Base-by-base conservation (phyloP, 2,113 vertebrate genomes). In the Sphyrna mokarran region DNA sequence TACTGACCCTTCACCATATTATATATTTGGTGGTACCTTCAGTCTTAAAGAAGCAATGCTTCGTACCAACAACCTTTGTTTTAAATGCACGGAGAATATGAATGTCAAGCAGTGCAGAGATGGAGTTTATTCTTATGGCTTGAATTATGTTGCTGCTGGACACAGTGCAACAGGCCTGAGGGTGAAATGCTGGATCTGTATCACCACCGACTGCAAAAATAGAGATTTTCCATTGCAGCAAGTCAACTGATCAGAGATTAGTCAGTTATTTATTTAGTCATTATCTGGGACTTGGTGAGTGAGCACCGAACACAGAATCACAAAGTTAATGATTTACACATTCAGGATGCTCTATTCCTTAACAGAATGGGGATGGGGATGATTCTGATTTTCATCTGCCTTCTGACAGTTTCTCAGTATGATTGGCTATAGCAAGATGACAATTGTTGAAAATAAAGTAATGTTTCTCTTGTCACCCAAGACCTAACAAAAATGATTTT, bases 181-280 rank as follows among this genome's bases (percentile, higher is more conserved):
- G 87, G 48, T 5, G 43, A 14, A 76, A 33, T 6, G 10, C 6
- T 78, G 11, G 78, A 22, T 86, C 29, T 61, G 58, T 91, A 4
- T 91, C 40, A 4, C 61, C 87, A 91, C 54, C 22, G 14, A 33
- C 20, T 58, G 87, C 26, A 91, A 91, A 86, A 86, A 91, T 58
- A 91, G 58, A 61, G 87, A 91, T 63, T 91, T 91, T 91, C 87
- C 87, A 91, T 29, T 91, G 54, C n/a, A 61, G 14, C 26, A 61
- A 29, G 58, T 58, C 87, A 91, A 63, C 23, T 6, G 48, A 3
- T 91, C 83, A 48, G 40, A 86, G 54, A 91, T 91, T n/a, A 61
- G 87, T 91, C 58, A 91, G 87, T 58, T 63, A 91, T 91, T 91
- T 63, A 91, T 61, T 91, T 29, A 33, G 87, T 63, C 54, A 63